phyloP scores from a whole-genome alignment of 2,888 invertebrate species.

The Heliconius sara region DNA sequence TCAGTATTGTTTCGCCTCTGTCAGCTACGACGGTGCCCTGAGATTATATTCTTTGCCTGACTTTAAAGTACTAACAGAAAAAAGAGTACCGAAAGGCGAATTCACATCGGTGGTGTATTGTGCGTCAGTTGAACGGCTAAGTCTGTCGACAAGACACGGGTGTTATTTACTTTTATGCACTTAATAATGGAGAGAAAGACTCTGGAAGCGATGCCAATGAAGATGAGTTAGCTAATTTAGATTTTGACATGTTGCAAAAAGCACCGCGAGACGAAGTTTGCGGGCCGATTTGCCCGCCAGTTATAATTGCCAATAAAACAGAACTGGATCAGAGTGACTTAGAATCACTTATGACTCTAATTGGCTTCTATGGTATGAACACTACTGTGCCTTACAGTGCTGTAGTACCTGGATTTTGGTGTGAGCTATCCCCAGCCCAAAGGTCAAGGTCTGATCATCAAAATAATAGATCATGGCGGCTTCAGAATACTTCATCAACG shows the following conservation, averaged over 20 bases:
- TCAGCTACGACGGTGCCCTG: constrained; percentile 90
- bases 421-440: constrained; percentile 95
- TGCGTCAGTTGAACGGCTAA: constrained; percentile 93
- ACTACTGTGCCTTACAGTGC: constrained; percentile 88
- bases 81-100: constrained; percentile 86
- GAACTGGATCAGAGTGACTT: constrained; percentile 85
- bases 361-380: constrained; percentile 88
- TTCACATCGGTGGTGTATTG: constrained; percentile 94
- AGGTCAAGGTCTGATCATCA: constrained; percentile 95
- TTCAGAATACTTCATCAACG: constrained; percentile 94
- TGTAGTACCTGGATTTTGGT: constrained; percentile 97
- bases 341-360: constrained; percentile 88
- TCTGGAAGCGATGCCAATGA: constrained; percentile 89
- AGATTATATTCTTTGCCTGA: constrained; percentile 89
- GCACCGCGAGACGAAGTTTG: constrained; percentile 69
- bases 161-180: constrained; percentile 91
- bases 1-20: constrained; percentile 87
- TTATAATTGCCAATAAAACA: constrained; percentile 84
- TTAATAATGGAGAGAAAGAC: constrained; percentile 89
- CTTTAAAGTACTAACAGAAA: constrained; percentile 87
- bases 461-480: constrained; percentile 93
- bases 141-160: constrained; percentile 93
- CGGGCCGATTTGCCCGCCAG: constrained; percentile 63
- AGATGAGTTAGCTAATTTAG: constrained; percentile 83
- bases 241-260: constrained; percentile 74